Evolutionary conservation across 2,888 invertebrate species (phyloP).

Genomic region (Polymixis lichenea): DNA sequence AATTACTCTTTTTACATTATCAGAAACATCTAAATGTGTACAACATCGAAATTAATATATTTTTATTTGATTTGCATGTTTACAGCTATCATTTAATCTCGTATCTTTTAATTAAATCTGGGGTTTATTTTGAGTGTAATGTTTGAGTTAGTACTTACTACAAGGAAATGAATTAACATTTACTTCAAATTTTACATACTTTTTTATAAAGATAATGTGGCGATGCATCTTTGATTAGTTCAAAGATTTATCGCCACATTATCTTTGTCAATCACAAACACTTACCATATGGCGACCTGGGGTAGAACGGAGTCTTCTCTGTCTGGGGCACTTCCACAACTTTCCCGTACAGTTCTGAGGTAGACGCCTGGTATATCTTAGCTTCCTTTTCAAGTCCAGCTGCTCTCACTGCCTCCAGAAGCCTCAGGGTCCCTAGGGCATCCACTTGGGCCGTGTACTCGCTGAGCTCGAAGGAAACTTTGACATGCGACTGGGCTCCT

Average conservation of each 20-base stretch:
- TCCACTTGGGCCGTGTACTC: constrained; percentile 99
- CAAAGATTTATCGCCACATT: too few species aligned
- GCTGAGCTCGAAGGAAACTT: constrained; percentile 99
- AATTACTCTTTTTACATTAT: constrained; percentile 10
- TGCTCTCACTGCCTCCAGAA: constrained; percentile 97
- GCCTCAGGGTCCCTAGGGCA: constrained; percentile 97
- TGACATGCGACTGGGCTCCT: constrained; percentile 99
- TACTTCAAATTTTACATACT: background rate
- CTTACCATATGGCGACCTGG: constrained; percentile 98
- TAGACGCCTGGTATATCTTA: constrained; percentile 98
- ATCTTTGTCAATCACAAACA: too few species aligned
- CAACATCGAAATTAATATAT: background rate
- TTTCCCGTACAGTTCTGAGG: constrained; percentile 98
- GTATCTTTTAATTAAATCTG: constrained; percentile 6
- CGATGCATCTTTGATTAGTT: background rate
- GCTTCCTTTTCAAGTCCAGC: constrained; percentile 95
- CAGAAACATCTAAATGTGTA: constrained; percentile 3
- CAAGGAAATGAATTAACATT: background rate
- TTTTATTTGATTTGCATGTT: constrained; percentile 5
- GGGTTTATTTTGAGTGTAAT: background rate
- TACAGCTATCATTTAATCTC: constrained; percentile 5
- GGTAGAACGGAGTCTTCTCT: constrained; percentile 98
- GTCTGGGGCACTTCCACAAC: constrained; percentile 97
- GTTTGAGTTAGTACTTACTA: background rate
- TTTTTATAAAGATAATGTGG: background rate